Evolutionary conservation across 2,113 vertebrate species (phyloP), one percentile per base, ranked within the genome.

Genomic region (Ibidorhyncha struthersii): DNA sequence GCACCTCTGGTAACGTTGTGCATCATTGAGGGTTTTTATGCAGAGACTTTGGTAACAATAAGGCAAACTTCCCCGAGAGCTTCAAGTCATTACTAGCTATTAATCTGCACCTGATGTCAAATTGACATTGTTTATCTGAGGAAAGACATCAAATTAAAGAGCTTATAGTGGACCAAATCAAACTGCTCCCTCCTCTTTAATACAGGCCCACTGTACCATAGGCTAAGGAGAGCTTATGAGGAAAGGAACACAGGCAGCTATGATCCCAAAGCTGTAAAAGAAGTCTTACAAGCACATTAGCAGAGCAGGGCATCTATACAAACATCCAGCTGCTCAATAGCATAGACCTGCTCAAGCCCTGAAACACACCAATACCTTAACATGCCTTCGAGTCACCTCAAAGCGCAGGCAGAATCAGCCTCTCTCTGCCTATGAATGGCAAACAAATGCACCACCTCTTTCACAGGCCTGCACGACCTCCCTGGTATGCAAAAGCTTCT

Each of bases 1-100:
- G 47, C 12, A 34, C 6, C 49, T 61, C 63, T 66, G 58, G 23
- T n/a, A 80, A 58, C 0, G 0, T 0, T 40, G 27, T 26, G 26
- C 71, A 62, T 47, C 32, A 38, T 27, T 21, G 36, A 11, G 4
- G 29, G 22, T 30, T 80, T 76, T 49, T 53, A 58, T 2, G 11
- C 7, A 74, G n/a, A 34, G 25, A 9, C 59, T 50, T 86, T 36
- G 10, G 25, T 30, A 96, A 40, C 22, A 43, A 11, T 27, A 53
- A 70, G 32, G 38, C 10, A 73, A 78, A 91, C 0, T 1, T 38
- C 3, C 22, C 32, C 7, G 47, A 52, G 14, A 86, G 82, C 10
- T n/a, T 36, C 1, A 1, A 62, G 59, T 32, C 25, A 32, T 32
- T 77, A 49, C 21, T 13, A 69, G 74, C 16, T 77, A 70, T 71